Evolutionary conservation across 2,888 invertebrate genomes (phyloP).

Genomic region (Acronicta psi): DNA sequence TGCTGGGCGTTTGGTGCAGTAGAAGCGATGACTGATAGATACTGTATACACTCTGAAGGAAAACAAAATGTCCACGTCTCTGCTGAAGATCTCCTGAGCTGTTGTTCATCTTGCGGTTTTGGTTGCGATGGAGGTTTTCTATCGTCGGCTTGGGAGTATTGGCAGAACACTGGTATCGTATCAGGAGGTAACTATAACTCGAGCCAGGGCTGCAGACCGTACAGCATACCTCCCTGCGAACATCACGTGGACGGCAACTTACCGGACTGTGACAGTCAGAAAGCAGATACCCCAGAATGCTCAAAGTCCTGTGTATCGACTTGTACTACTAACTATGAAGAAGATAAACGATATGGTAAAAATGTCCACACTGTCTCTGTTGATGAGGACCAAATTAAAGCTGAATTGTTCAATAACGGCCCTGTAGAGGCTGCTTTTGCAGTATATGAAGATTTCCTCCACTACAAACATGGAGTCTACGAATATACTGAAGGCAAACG

Average conservation of each 20-base stretch:
- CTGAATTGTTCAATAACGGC: conserved; percentile 6
- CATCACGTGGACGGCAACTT: conserved; percentile 2
- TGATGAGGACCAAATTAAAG: conserved; percentile 6
- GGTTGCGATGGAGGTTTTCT: conserved; percentile 2
- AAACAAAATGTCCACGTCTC: conserved; percentile 13
- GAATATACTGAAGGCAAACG: not conserved
- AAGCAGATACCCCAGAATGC: not conserved
- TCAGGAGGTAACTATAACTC: conserved; percentile 20
- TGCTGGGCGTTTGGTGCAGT: conserved; percentile 98
- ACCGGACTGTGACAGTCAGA: not conserved
- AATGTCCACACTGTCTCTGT: not conserved
- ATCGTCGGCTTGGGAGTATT: conserved; percentile 2
- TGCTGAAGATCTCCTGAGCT: conserved; percentile 10
- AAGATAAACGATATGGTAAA: conserved; percentile 5
- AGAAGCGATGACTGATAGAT: conserved; percentile 96
- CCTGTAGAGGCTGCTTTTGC: not conserved
- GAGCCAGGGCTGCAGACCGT: conserved; percentile 11
- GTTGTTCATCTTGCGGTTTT: conserved; percentile 3
- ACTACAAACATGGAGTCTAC: conserved; percentile 11
- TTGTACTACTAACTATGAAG: not conserved
- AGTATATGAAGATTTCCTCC: not conserved
- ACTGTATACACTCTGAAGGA: conserved; percentile 7
- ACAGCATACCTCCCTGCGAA: conserved; percentile 4
- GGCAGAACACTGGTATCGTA: conserved; percentile 6
- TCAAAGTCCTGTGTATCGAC: conserved; percentile 1